Evolutionary conservation across 2,113 vertebrate species (phyloP).

Genomic region (Brienomyrus brachyistius): DNA sequence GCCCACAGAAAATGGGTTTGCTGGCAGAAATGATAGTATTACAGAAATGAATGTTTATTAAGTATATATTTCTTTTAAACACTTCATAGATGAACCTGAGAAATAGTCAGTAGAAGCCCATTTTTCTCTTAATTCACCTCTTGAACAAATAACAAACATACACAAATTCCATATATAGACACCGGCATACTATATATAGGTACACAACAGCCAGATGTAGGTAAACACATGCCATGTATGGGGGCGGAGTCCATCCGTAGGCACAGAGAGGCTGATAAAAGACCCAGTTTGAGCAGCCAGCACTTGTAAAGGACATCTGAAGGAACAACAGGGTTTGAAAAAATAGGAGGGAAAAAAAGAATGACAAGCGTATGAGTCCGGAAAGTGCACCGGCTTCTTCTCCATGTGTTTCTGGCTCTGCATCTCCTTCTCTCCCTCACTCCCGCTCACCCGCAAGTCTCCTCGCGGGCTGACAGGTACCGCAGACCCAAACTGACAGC

Average conservation of each 20-base stretch:
- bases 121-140: not conserved
- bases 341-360: conserved; percentile 22
- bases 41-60: not conserved
- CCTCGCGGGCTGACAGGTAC: conserved; percentile 74
- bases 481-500: conserved; percentile 91
- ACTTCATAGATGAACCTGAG: not conserved
- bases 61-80: not conserved
- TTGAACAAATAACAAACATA: not conserved
- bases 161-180: not conserved
- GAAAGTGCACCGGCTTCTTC: conserved; percentile 42
- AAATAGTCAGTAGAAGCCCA: not conserved
- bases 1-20: not conserved
- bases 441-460: conserved; percentile 40
- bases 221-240: not conserved
- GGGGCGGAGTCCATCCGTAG: not conserved
- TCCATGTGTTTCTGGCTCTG: conserved; percentile 30
- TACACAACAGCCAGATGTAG: not conserved
- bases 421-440: conserved; percentile 68
- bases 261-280: not conserved
- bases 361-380: conserved; percentile 27
- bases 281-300: not conserved
- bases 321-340: conserved; percentile 27
- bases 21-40: not conserved
- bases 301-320: conserved; percentile 7
- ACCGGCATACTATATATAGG: not conserved